Percentiles rank a stretch among this genome's conserved stretches.
These are phyloP conservation scores for Thaumetopoea pityocampa DNA, from an alignment of 1,140 invertebrate genomes.

Conservation along the genomic window DNA sequence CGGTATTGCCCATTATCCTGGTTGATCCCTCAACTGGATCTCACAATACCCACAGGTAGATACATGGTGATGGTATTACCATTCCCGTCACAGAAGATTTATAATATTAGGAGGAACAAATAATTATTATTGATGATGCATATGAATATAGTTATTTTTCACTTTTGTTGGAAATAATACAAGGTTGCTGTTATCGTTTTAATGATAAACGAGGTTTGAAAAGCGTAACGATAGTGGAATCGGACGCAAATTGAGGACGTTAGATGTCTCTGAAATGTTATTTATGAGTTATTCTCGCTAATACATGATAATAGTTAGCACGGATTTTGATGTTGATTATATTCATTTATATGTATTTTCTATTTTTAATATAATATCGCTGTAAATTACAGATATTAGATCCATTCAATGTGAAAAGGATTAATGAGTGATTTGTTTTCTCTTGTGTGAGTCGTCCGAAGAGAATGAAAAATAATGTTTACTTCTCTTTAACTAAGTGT, in stretches of 20 bases:
- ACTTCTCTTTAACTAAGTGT: no score
- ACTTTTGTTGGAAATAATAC: conserved; percentile 26
- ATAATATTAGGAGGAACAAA: no score
- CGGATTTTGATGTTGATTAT: conserved; percentile 63
- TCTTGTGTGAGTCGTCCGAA: no score
- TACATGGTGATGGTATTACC: no score
- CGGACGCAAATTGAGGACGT: conserved; percentile 61
- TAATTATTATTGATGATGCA: no score
- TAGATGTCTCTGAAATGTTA: conserved; percentile 51
- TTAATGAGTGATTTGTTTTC: conserved; percentile 22
- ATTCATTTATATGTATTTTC: conserved; percentile 48
- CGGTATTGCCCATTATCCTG: no score
- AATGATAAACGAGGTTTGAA: conserved; percentile 62
- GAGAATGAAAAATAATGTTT: no score
- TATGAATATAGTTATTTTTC: conserved; percentile 30
- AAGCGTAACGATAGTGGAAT: conserved; percentile 62
- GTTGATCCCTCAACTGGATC: no score
- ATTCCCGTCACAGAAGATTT: no score
- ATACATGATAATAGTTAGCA: conserved; percentile 55
- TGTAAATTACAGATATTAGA: conserved; percentile 40
- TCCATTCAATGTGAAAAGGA: conserved; percentile 27
- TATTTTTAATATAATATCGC: conserved; percentile 38
- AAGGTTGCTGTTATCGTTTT: conserved; percentile 50
- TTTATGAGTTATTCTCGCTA: conserved; percentile 61
- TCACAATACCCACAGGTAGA: no score